A percentile compares a stretch with the other conserved stretches of the same genome.
These are phyloP conservation scores for Poeciliopsis presidionis DNA, from an alignment of 2,797 vertebrate genomes.

Conservation along the genomic window DNA sequence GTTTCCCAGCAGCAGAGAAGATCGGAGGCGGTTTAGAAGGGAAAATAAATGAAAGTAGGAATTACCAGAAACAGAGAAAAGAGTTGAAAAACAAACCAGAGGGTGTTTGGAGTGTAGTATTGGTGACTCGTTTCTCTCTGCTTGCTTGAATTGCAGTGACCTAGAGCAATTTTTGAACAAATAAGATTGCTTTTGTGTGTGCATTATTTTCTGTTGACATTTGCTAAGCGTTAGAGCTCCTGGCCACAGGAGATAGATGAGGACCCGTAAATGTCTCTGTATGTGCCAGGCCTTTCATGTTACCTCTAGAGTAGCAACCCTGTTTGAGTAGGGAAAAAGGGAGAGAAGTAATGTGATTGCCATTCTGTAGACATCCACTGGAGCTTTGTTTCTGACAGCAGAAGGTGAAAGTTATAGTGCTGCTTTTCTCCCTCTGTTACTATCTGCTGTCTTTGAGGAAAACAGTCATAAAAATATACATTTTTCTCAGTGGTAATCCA, in stretches of 20 bases:
- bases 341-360: slow-evolving; percentile 64
- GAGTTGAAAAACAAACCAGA: slow-evolving; percentile 29
- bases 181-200: slow-evolving; percentile 86
- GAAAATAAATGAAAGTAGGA: slow-evolving; percentile 35
- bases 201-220: slow-evolving; percentile 88
- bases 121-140: slow-evolving; percentile 53
- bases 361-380: slow-evolving; percentile 60
- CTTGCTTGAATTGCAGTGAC: slow-evolving; percentile 80
- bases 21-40: slow-evolving; percentile 28
- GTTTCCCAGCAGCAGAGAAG: slow-evolving; percentile 30
- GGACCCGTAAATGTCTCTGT: slow-evolving; percentile 80
- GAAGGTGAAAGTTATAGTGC: slow-evolving; percentile 74
- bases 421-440: slow-evolving; percentile 38
- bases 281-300: slow-evolving; percentile 81
- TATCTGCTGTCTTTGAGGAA: slow-evolving; percentile 33
- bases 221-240: slow-evolving; percentile 84
- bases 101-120: slow-evolving; percentile 38
- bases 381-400: slow-evolving; percentile 72
- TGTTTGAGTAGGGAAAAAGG: slow-evolving; percentile 22
- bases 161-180: slow-evolving; percentile 86
- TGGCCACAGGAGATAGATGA: slow-evolving; percentile 84
- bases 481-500: slow-evolving; percentile 42
- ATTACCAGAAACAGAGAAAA: slow-evolving; percentile 35
- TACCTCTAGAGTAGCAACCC: slow-evolving; percentile 70
- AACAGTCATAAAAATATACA: slow-evolving; percentile 15